Percentiles rank a stretch among this genome's conserved stretches.
These are phyloP conservation scores for Bradypus variegatus DNA, from an alignment of 2,797 vertebrate genomes.

Conservation along the genomic window DNA sequence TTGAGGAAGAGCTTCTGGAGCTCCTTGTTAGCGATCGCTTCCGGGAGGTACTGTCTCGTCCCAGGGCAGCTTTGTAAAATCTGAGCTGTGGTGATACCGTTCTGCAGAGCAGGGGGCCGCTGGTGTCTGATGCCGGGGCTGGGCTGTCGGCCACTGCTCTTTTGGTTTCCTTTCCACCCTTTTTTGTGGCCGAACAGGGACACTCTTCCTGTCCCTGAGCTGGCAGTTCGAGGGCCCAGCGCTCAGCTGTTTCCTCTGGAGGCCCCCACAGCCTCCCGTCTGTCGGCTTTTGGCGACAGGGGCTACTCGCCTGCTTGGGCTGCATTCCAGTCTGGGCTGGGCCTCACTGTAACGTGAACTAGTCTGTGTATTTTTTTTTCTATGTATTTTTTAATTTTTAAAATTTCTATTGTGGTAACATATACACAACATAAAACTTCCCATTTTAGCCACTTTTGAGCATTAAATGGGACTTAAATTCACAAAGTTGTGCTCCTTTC, in stretches of 20 bases:
- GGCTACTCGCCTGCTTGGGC: background rate
- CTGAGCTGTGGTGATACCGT: fast-evolving
- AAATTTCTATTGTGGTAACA: no score
- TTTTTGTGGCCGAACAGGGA: background rate
- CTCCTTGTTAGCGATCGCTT: constrained; percentile 80
- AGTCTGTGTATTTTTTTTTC: no score
- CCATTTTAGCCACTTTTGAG: no score
- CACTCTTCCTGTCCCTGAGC: background rate
- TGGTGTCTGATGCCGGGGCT: fast-evolving
- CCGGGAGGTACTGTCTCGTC: constrained; percentile 75
- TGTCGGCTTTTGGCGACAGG: fast-evolving
- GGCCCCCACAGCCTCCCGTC: background rate
- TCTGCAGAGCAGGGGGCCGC: background rate
- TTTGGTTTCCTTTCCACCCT: background rate
- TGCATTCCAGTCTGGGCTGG: background rate
- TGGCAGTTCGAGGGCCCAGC: background rate
- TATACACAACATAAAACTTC: no score
- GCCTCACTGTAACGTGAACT: background rate
- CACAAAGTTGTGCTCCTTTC: no score
- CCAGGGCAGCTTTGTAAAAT: fast-evolving
- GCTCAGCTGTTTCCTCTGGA: background rate
- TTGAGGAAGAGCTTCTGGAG: constrained; percentile 87
- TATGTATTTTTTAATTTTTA: no score
- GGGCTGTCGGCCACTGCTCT: fast-evolving
- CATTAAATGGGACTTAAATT: no score